Conservation (phyloP, 2,888 invertebrate species). For the Leptura quadrifasciata region DNA sequence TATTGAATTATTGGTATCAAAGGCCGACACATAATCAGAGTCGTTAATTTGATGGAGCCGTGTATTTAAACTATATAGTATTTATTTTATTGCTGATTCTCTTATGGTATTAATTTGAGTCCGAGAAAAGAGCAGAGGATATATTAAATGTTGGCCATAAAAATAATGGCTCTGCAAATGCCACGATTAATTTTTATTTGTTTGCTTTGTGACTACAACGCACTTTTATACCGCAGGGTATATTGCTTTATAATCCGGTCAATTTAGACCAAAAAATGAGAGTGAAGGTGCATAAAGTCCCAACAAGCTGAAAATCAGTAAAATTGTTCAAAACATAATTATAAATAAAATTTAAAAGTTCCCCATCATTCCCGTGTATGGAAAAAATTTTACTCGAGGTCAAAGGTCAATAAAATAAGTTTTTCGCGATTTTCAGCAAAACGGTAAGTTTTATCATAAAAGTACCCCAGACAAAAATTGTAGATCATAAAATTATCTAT, state of each 20-base stretch:
- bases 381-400: too few relatives aligned
- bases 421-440: too few relatives aligned
- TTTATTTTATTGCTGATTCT: background rate
- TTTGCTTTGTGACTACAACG: background rate
- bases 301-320: too few relatives aligned
- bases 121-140: background rate
- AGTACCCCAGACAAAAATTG: too few relatives aligned
- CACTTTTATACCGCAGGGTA: background rate
- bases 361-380: too few relatives aligned
- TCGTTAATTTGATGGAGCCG: background rate
- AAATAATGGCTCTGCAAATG: background rate
- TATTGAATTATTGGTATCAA: background rate
- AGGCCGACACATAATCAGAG: background rate
- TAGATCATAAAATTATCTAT: too few relatives aligned
- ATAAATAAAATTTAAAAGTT: too few relatives aligned
- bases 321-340: too few relatives aligned
- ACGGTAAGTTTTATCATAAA: too few relatives aligned
- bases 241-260: background rate
- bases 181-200: conserved; percentile 4
- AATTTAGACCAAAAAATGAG: too few relatives aligned
- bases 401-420: too few relatives aligned
- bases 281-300: too few relatives aligned
- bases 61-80: background rate
- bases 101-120: conserved; percentile 6
- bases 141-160: conserved; percentile 1